Percentiles rank a stretch among this genome's conserved stretches.
Evolutionary conservation across 2,113 vertebrate species (phyloP).

Genomic region (Macroglossus sobrinus): DNA sequence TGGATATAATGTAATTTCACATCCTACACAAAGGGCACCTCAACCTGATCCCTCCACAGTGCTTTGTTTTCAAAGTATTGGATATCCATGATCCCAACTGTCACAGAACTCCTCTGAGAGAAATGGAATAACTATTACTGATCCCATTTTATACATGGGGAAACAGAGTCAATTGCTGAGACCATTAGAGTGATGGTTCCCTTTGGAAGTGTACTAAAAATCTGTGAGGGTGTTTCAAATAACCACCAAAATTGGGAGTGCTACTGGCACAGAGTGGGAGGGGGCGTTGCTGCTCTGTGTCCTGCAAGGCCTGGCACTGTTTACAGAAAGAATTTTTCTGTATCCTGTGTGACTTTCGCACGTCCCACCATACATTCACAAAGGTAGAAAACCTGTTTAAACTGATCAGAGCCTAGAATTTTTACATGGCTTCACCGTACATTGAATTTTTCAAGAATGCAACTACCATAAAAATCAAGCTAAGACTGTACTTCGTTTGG

Average conservation of each 20-base stretch:
- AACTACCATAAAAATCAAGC: neutral
- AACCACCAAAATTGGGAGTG: neutral
- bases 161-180: neutral
- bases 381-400: neutral
- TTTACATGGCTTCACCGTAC: neutral
- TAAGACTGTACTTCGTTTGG: neutral
- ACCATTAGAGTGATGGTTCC: neutral
- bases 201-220: neutral
- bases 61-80: neutral
- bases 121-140: neutral
- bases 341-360: neutral
- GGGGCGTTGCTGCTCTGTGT: neutral
- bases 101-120: neutral
- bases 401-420: neutral
- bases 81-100: neutral
- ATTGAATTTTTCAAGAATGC: conserved; percentile 15
- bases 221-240: neutral
- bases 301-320: neutral
- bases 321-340: neutral
- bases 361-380: neutral
- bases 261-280: neutral
- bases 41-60: neutral
- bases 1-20: neutral
- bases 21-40: neutral
- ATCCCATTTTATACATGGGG: neutral